phyloP scores from a whole-genome alignment of 1,140 invertebrate species.

The Centruroides sculpturatus region DNA sequence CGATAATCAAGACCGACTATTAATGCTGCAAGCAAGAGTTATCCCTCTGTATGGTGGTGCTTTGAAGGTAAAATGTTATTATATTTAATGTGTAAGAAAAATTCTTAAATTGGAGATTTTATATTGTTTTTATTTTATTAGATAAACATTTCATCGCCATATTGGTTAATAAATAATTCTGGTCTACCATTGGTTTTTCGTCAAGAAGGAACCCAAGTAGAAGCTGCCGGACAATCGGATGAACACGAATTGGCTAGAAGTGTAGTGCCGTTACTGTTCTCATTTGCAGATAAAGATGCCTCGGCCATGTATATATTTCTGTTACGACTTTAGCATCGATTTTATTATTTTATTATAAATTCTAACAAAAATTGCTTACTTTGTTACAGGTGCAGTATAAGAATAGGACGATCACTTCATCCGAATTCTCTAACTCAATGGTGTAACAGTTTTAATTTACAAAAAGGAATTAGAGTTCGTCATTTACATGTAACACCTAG shows the following conservation, averaged over 20 bases:
- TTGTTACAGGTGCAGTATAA: conserved; percentile 35
- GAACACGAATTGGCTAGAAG: conserved; percentile 87
- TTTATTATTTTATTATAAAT: not conserved
- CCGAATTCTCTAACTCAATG: conserved; percentile 50
- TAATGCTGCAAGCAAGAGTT: conserved; percentile 55
- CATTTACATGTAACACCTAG: conserved; percentile 46
- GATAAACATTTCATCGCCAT: conserved; percentile 66
- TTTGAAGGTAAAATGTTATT: conserved; percentile 27
- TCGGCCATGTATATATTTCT: not conserved
- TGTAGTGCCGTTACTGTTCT: conserved; percentile 84
- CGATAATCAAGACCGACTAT: conserved; percentile 51
- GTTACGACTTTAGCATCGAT: not conserved
- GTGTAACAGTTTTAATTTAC: conserved; percentile 66
- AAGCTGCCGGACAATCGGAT: conserved; percentile 81
- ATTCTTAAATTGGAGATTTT: not conserved
- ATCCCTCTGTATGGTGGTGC: conserved; percentile 35
- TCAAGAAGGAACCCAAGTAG: conserved; percentile 59
- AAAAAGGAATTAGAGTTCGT: conserved; percentile 51
- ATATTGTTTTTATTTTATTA: conserved; percentile 25
- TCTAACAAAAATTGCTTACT: not conserved
- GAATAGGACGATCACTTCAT: conserved; percentile 56
- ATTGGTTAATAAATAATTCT: conserved; percentile 92
- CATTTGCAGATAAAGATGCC: conserved; percentile 37
- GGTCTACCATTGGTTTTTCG: conserved; percentile 85
- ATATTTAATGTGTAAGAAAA: not conserved